Percentiles rank a stretch among this genome's conserved stretches.
Conservation (phyloP, 2,797 vertebrate species). For the Cephalopachus bancanus region DNA sequence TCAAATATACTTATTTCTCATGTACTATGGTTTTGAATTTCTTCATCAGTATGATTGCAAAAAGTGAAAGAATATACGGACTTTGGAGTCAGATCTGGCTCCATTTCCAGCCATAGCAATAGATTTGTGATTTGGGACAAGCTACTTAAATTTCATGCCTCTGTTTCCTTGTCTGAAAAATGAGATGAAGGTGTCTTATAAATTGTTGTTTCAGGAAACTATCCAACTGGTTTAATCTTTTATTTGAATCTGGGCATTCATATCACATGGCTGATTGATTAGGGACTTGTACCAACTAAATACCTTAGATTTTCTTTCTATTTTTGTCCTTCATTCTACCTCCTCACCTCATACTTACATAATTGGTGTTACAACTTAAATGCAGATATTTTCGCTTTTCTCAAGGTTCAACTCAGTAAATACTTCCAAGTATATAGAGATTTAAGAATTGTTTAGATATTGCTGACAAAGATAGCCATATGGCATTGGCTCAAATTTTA, state of each 20-base stretch:
- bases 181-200: not conserved
- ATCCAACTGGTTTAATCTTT: not conserved
- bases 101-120: not conserved
- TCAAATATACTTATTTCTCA: not conserved
- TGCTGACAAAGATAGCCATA: not conserved
- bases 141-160: slow-evolving; percentile 9
- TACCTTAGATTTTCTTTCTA: not conserved
- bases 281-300: not conserved
- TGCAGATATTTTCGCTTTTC: not conserved
- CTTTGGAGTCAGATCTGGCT: not conserved
- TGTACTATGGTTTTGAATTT: not conserved
- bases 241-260: not conserved
- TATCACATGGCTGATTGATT: not conserved
- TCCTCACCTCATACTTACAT: not conserved
- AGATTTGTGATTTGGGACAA: slow-evolving; percentile 1
- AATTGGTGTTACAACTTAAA: not conserved
- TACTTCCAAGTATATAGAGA: not conserved
- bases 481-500: not conserved
- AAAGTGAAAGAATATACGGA: not conserved
- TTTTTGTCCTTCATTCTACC: not conserved
- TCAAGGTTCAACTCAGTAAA: not conserved
- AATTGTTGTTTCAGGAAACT: not conserved
- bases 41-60: not conserved
- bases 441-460: not conserved
- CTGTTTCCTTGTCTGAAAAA: not conserved